phyloP scores from a whole-genome alignment of 2,797 vertebrate species.

The Notolabrus celidotus region DNA sequence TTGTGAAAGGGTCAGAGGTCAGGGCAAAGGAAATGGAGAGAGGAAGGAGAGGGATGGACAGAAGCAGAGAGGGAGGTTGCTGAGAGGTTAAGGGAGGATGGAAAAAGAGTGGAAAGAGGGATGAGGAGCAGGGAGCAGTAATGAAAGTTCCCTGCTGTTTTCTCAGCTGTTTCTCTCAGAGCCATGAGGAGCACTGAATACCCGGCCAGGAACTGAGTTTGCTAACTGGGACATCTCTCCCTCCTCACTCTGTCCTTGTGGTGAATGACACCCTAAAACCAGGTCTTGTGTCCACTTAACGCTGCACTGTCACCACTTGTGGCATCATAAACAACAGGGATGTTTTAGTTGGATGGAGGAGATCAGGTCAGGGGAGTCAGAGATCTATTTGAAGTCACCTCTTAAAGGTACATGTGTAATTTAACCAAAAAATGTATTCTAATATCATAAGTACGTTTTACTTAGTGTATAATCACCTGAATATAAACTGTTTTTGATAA shows the following conservation, averaged over 20 bases:
- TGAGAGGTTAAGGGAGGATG: constrained; percentile 5
- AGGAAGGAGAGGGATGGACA: constrained; percentile 34
- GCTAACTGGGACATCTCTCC: constrained; percentile 35
- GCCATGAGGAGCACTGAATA: constrained; percentile 31
- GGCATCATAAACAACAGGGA: constrained; percentile 72
- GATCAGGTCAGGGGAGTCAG: too few relatives aligned
- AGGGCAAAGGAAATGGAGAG: constrained; percentile 56
- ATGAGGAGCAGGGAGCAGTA: constrained; percentile 45
- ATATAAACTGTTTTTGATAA: too few relatives aligned
- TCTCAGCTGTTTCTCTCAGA: constrained; percentile 65
- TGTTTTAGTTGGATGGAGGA: too few relatives aligned
- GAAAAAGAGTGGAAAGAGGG: constrained; percentile 29
- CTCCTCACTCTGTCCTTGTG: constrained; percentile 15
- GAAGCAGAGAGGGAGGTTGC: constrained; percentile 22
- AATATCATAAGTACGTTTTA: too few relatives aligned
- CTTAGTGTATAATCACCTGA: too few relatives aligned
- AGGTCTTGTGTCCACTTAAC: constrained; percentile 69
- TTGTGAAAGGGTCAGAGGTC: constrained; percentile 59
- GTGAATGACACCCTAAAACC: constrained; percentile 48
- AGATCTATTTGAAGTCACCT: too few relatives aligned
- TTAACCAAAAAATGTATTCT: too few relatives aligned
- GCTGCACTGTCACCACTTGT: constrained; percentile 69
- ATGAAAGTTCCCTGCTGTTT: constrained; percentile 71
- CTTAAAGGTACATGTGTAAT: too few relatives aligned
- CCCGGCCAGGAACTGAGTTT: constrained; percentile 40